Percentiles rank a stretch among this genome's conserved stretches.
phyloP scores from a whole-genome alignment of 2,888 invertebrate species.

The Meloe dianella region DNA sequence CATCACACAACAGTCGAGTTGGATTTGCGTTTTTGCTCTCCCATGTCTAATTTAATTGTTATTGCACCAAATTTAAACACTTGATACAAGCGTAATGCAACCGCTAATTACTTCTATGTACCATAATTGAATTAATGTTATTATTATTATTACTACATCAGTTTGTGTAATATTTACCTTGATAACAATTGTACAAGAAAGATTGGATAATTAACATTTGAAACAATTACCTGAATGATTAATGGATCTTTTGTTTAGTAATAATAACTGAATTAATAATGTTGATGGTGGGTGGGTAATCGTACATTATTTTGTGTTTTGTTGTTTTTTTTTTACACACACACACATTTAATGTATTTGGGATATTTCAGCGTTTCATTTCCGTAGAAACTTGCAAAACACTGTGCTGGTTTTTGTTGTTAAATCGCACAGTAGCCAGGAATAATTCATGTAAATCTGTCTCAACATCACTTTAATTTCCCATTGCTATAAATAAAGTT shows the following conservation, averaged over 20 bases:
- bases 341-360: not conserved
- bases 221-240: too few species aligned
- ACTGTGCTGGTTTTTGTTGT: constrained; percentile 22
- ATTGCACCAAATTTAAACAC: not conserved
- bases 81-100: not conserved
- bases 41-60: not conserved
- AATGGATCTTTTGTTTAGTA: too few species aligned
- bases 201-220: too few species aligned
- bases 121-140: not conserved
- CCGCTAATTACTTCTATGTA: constrained; percentile 1
- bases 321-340: not conserved
- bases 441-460: constrained; percentile 28
- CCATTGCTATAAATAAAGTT: constrained; percentile 25
- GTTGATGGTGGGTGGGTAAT: too few species aligned
- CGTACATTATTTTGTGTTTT: too few species aligned
- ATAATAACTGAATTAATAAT: too few species aligned
- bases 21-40: not conserved
- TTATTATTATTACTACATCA: not conserved
- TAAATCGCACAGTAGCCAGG: constrained; percentile 6
- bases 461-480: constrained; percentile 25
- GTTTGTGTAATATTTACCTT: not conserved
- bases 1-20: not conserved
- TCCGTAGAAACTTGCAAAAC: constrained; percentile 22
- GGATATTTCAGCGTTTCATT: constrained; percentile 17
- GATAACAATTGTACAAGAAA: not conserved